phyloP scores from a whole-genome alignment of 1,140 invertebrate species.

The Ectropis grisescens region DNA sequence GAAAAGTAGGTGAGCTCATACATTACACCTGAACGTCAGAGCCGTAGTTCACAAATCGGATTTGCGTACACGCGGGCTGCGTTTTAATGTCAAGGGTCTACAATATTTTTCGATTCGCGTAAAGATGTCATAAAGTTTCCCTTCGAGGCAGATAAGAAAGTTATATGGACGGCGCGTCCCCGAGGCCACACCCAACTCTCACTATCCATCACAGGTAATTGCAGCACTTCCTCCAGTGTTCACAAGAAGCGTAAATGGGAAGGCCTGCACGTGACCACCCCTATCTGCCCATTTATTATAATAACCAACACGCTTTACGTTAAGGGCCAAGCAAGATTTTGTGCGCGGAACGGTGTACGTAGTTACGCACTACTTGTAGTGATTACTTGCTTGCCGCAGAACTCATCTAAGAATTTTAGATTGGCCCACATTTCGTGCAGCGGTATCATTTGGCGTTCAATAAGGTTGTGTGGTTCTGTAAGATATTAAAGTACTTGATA shows the following conservation, averaged over 20 bases:
- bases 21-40: neutral
- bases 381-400: too few species aligned
- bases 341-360: slow-evolving; percentile 61
- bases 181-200: slow-evolving; percentile 30
- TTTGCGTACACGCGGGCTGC: slow-evolving; percentile 16
- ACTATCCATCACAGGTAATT: slow-evolving; percentile 41
- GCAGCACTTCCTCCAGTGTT: slow-evolving; percentile 35
- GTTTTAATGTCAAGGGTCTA: slow-evolving; percentile 30
- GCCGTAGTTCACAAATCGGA: slow-evolving; percentile 14
- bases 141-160: slow-evolving; percentile 38
- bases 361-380: too few species aligned
- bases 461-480: too few species aligned
- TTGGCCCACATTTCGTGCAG: too few species aligned
- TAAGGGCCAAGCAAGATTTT: slow-evolving; percentile 17
- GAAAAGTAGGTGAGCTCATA: too few species aligned
- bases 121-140: slow-evolving; percentile 45
- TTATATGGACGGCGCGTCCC: slow-evolving; percentile 33
- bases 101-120: slow-evolving; percentile 40
- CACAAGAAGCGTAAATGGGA: slow-evolving; percentile 38
- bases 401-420: too few species aligned
- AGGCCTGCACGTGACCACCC: slow-evolving; percentile 33
- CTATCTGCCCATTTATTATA: slow-evolving; percentile 29
- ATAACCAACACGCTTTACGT: slow-evolving; percentile 15
- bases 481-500: too few species aligned
- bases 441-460: too few species aligned